Evolutionary conservation across 1,140 invertebrate species (phyloP), one percentile per base, ranked within the genome.

Genomic region (Neotoxoptera formosana): DNA sequence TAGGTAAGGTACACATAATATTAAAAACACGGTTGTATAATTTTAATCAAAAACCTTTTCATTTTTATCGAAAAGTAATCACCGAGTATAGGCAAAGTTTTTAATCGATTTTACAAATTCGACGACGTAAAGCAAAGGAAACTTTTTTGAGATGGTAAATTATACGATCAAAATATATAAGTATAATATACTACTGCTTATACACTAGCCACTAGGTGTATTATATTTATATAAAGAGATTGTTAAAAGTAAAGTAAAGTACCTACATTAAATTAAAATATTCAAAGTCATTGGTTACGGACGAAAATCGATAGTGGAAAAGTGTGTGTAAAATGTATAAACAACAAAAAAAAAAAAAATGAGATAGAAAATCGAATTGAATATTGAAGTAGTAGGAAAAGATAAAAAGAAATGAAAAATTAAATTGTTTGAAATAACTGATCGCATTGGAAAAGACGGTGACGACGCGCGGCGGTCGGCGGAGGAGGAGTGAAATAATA

Each of bases 21-120:
- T 47, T 87, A 87, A 45, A 47, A 87, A 87, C 84, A 30, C 4
- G 11, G 84, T 87, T n/a, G 45, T 86, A 25, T 86, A 45, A 25
- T 86, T 86, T 86, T 86, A 86, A 86, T 86, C 36, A 86, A 86
- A 86, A 87, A 87, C 11, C n/a, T 47, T 87, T 87, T 87, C 11
- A 47, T 45, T 87, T 51, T 48, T 51, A 48, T 51, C 84, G 84
- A 87, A 87, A 48, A 87, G 84, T n/a, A 87, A 87, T 87, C 84
- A 45, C 30, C 7, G 47, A 48, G 48, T 88, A 88, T 88, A n/a
- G 86, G 30, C 45, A 14, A 47, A 87, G 84, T 87, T 87, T 87
- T 88, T 88, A 88, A 87, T 87, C 41, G 41, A 87, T 87, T 88
- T 88, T 34, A 20, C n/a, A 17, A 34, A 88, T 51, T 34, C 47